phyloP scores from a whole-genome alignment of 2,888 invertebrate genomes.

The Agelastica alni region DNA sequence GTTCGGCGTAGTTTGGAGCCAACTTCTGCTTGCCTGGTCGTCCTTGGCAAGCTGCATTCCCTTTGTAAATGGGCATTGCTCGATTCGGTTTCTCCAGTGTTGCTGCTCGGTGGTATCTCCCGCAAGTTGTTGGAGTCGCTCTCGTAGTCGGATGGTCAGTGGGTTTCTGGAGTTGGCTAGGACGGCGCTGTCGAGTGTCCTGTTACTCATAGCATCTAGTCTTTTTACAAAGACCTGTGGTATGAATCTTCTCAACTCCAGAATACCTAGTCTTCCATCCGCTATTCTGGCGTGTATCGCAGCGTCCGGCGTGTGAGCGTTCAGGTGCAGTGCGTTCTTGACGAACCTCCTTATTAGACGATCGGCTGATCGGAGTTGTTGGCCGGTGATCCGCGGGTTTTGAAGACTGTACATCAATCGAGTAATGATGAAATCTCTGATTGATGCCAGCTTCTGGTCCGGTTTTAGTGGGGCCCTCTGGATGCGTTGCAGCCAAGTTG shows the following conservation, averaged over 20 bases:
- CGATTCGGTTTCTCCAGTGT: slow-evolving; percentile 5
- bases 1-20: too few relatives aligned
- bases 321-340: slow-evolving; percentile 57
- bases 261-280: slow-evolving; percentile 41
- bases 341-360: slow-evolving; percentile 21
- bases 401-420: slow-evolving; percentile 48
- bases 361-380: slow-evolving; percentile 19
- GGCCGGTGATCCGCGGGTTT: slow-evolving; percentile 36
- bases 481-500: slow-evolving; percentile 41
- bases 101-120: slow-evolving; percentile 15
- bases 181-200: slow-evolving; percentile 11
- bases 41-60: slow-evolving; percentile 5
- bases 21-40: too few relatives aligned
- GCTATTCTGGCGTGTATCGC: slow-evolving; percentile 33
- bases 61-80: too few relatives aligned
- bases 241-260: slow-evolving; percentile 23
- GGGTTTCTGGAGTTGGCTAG: background rate
- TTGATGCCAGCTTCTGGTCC: slow-evolving; percentile 48
- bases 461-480: slow-evolving; percentile 50
- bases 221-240: slow-evolving; percentile 15
- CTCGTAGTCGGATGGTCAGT: background rate
- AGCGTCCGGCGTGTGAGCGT: slow-evolving; percentile 50
- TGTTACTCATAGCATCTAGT: background rate
- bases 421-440: slow-evolving; percentile 48
- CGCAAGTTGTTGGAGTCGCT: slow-evolving; percentile 10